Conservation (phyloP, 92 coral and sea anemone genomes). For the Umimayanthus chanpuru region DNA sequence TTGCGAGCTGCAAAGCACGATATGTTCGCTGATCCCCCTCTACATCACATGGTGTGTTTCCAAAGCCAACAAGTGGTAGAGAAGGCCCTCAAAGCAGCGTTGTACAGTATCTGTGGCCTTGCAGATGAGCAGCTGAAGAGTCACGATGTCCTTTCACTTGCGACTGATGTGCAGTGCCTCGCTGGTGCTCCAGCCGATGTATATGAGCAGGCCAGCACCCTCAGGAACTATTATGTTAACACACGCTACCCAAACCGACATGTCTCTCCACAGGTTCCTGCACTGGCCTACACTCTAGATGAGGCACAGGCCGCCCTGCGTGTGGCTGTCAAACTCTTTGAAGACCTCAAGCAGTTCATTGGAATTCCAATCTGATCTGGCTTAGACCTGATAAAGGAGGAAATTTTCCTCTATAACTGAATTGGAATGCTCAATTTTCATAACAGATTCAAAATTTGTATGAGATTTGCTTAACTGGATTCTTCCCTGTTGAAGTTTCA, state of each 20-base stretch:
- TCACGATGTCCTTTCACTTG: slow-evolving; percentile 36
- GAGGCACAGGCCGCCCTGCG: slow-evolving; percentile 43
- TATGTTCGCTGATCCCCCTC: slow-evolving; percentile 18
- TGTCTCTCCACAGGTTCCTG: slow-evolving; percentile 18
- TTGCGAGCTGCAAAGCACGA: slow-evolving; percentile 30
- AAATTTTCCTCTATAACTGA: not conserved
- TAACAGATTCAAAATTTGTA: too few relatives aligned
- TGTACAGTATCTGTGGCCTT: slow-evolving; percentile 44
- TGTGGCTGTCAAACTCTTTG: slow-evolving; percentile 1
- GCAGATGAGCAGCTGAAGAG: slow-evolving; percentile 39
- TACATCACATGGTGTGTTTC: slow-evolving; percentile 44
- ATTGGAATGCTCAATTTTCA: too few relatives aligned
- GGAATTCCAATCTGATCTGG: not conserved
- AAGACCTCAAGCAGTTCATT: not conserved
- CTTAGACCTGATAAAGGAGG: not conserved
- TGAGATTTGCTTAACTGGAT: not conserved
- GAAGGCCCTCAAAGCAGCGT: slow-evolving; percentile 44
- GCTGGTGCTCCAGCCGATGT: slow-evolving; percentile 27
- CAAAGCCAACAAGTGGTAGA: slow-evolving; percentile 52
- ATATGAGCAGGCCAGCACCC: slow-evolving; percentile 2
- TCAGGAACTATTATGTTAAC: slow-evolving; percentile 26
- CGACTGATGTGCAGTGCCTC: slow-evolving; percentile 12
- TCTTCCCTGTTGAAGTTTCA: not conserved
- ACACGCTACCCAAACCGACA: slow-evolving; percentile 49
- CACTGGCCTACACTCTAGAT: slow-evolving; percentile 15